A percentile compares a stretch with the other conserved stretches of the same genome.
Conservation (phyloP, 92 coral and sea anemone species). For the Anthopleura xanthogrammica region DNA sequence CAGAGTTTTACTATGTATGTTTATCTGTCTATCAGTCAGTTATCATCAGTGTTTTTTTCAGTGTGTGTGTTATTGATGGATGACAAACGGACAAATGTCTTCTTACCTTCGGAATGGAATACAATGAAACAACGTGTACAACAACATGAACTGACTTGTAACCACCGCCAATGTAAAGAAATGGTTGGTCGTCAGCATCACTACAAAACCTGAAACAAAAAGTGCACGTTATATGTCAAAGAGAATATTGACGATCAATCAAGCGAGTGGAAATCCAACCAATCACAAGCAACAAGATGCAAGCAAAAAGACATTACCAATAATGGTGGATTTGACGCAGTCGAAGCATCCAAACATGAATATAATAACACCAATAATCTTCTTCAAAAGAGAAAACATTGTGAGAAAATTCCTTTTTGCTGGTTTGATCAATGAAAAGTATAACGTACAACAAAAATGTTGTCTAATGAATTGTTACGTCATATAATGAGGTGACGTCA, state of each 20-base stretch:
- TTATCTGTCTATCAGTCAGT: no score
- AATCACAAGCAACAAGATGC: background rate
- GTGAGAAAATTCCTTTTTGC: background rate
- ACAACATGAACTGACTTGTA: background rate
- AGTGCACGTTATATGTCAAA: background rate
- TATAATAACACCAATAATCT: no score
- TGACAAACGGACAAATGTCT: background rate
- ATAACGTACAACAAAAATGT: no score
- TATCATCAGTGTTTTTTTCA: no score
- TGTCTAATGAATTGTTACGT: no score
- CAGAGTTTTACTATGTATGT: no score
- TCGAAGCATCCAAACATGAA: background rate
- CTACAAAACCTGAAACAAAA: background rate
- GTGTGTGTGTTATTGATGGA: background rate
- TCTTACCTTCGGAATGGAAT: conserved; percentile 8
- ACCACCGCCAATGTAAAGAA: background rate
- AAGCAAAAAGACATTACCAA: background rate
- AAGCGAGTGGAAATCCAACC: no score
- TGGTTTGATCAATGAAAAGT: background rate
- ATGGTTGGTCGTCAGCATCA: background rate
- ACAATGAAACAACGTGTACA: background rate
- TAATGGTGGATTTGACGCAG: background rate
- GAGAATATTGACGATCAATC: background rate
- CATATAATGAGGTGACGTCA: no score
- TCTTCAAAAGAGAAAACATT: background rate